A percentile compares a stretch with the other conserved stretches of the same genome.
Conservation (phyloP, 1,140 invertebrate genomes). For the Piezodorus guildinii region DNA sequence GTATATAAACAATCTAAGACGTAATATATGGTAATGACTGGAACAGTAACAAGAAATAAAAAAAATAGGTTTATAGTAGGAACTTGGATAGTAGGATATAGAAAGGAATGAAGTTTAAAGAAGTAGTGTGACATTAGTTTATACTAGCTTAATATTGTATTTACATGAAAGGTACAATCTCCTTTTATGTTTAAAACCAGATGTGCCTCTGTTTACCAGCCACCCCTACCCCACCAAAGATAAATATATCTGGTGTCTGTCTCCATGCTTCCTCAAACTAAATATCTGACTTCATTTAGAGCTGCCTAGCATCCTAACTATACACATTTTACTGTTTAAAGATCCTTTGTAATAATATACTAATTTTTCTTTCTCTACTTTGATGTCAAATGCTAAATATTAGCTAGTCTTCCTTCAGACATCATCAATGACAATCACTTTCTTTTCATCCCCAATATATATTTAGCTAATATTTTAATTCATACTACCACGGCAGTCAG, state of each 20-base stretch:
- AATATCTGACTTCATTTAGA: constrained; percentile 9
- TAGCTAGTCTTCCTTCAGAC: no score
- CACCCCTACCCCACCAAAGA: constrained; percentile 12
- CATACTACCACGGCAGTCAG: no score
- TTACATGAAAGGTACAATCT: constrained; percentile 5
- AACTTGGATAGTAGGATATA: no score
- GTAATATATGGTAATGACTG: no score
- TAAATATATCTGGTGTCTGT: constrained; percentile 21
- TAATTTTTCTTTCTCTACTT: no score
- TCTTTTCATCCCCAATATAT: no score
- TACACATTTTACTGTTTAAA: background rate
- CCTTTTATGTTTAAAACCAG: constrained; percentile 18
- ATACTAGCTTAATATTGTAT: constrained; percentile 15
- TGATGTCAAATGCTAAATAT: no score
- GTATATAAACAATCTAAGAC: no score
- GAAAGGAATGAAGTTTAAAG: no score
- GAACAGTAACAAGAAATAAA: background rate
- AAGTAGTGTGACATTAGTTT: no score
- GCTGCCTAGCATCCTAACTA: background rate
- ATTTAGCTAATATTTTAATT: no score
- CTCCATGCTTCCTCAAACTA: background rate
- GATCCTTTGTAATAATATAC: background rate
- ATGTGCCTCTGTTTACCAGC: constrained; percentile 13
- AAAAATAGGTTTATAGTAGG: background rate
- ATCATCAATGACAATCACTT: no score